A percentile compares a stretch with the other conserved stretches of the same genome.
phyloP scores from a whole-genome alignment of 2,888 invertebrate species.

The Volucella inflata region DNA sequence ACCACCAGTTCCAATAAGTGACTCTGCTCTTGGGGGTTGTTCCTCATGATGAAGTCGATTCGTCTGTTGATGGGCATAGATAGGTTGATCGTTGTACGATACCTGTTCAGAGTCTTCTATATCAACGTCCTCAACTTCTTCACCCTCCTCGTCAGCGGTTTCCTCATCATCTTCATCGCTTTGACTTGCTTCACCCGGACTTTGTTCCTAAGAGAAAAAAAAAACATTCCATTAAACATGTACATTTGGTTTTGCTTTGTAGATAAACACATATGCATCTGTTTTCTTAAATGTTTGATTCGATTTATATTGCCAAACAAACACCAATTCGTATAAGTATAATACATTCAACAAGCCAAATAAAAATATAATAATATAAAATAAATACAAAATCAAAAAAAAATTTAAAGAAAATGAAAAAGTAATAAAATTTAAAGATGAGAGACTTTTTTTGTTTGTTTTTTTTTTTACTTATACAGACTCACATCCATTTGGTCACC shows the following conservation, averaged over 20 bases:
- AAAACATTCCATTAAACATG: slow-evolving; percentile 63
- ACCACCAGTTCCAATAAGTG: slow-evolving; percentile 79
- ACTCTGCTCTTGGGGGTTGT: slow-evolving; percentile 81
- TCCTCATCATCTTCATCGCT: slow-evolving; percentile 80
- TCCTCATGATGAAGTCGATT: slow-evolving; percentile 82
- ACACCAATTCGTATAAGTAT: slow-evolving; percentile 39
- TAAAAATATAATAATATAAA: slow-evolving; percentile 11
- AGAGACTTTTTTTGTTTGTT: slow-evolving; percentile 16
- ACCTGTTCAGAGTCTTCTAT: slow-evolving; percentile 77
- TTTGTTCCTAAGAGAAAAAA: slow-evolving; percentile 75
- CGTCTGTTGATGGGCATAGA: slow-evolving; percentile 81
- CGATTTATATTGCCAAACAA: slow-evolving; percentile 47
- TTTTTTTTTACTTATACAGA: slow-evolving; percentile 41
- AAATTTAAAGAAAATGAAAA: slow-evolving; percentile 71
- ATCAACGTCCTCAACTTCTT: slow-evolving; percentile 79
- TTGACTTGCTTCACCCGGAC: slow-evolving; percentile 78
- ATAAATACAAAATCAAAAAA: slow-evolving; percentile 39
- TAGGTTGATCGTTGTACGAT: slow-evolving; percentile 82
- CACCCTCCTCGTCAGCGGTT: slow-evolving; percentile 78
- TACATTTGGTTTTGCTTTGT: slow-evolving; percentile 25
- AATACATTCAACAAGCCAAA: slow-evolving; percentile 71
- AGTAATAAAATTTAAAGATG: slow-evolving; percentile 33
- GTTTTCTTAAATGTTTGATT: slow-evolving; percentile 26
- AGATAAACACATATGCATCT: background rate
- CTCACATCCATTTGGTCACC: slow-evolving; percentile 77